These are phyloP conservation scores for Manis crassicaudata DNA, from an alignment of 2,797 vertebrate species.

Conservation along the genomic window DNA sequence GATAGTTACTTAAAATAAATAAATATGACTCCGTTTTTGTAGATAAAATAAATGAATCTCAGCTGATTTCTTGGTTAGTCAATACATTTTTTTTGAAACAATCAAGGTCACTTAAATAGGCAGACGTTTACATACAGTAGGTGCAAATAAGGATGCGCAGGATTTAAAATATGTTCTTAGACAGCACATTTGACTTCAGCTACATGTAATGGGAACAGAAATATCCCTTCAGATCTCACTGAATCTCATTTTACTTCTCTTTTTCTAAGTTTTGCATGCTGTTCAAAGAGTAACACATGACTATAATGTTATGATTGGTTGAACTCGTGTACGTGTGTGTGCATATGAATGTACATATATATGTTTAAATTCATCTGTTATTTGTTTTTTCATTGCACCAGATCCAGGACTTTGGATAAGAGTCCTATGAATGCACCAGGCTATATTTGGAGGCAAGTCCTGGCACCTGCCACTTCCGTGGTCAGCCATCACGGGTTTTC, in stretches of 20 bases:
- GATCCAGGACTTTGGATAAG: neutral
- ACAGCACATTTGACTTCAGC: neutral
- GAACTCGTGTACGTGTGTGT: neutral
- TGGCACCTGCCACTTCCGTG: neutral
- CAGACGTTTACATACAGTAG: neutral
- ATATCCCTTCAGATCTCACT: neutral
- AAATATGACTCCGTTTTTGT: neutral
- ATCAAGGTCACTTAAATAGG: conserved; percentile 12
- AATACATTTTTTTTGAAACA: conserved; percentile 6
- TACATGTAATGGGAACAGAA: neutral
- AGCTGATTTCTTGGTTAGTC: neutral
- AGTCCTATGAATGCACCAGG: neutral
- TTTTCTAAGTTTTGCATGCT: neutral
- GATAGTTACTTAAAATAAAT: neutral
- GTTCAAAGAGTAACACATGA: neutral
- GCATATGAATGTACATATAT: neutral
- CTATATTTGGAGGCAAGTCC: neutral
- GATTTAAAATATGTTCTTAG: conserved; percentile 22
- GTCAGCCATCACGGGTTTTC: neutral
- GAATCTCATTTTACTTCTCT: neutral
- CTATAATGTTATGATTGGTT: neutral
- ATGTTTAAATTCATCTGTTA: neutral
- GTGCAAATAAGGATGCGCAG: neutral
- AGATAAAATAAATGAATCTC: conserved; percentile 8
- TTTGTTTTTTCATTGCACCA: neutral